Conservation (phyloP, 1,140 invertebrate genomes). For the Lepidostoma basale region DNA sequence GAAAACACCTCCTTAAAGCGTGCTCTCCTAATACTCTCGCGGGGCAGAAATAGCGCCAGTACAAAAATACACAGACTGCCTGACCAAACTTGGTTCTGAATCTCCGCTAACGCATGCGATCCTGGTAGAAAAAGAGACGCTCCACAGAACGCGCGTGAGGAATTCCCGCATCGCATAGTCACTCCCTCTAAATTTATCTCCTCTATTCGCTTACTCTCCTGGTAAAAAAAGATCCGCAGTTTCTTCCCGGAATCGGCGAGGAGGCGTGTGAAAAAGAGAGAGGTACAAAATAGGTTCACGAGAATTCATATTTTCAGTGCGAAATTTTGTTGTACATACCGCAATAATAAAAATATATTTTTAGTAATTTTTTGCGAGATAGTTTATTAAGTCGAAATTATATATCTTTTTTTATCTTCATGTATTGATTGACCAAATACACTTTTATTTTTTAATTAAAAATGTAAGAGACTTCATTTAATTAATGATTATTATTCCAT, state of each 20-base stretch:
- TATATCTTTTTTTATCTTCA: too few relatives aligned
- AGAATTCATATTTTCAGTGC: too few relatives aligned
- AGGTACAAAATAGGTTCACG: too few relatives aligned
- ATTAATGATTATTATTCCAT: too few relatives aligned
- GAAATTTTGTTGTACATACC: too few relatives aligned
- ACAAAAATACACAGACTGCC: constrained; percentile 34
- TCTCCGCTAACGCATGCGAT: constrained; percentile 16
- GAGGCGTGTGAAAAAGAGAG: constrained; percentile 16
- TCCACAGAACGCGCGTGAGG: constrained; percentile 29
- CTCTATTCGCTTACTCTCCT: not conserved
- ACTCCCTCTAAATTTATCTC: not conserved
- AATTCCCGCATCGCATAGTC: not conserved
- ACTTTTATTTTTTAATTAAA: too few relatives aligned
- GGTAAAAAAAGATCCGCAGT: constrained; percentile 21
- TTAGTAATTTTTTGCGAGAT: too few relatives aligned
- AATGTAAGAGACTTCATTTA: too few relatives aligned
- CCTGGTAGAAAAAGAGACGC: constrained; percentile 33
- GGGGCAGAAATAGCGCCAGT: constrained; percentile 47
- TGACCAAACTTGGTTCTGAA: constrained; percentile 14
- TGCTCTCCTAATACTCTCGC: constrained; percentile 43
- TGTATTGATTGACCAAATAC: too few relatives aligned
- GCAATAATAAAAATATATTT: too few relatives aligned
- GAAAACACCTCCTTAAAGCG: constrained; percentile 1
- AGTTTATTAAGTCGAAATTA: too few relatives aligned
- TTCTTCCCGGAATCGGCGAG: constrained; percentile 17